Evolutionary conservation across 2,113 vertebrate species (phyloP).

Genomic region (Nasalis larvatus): DNA sequence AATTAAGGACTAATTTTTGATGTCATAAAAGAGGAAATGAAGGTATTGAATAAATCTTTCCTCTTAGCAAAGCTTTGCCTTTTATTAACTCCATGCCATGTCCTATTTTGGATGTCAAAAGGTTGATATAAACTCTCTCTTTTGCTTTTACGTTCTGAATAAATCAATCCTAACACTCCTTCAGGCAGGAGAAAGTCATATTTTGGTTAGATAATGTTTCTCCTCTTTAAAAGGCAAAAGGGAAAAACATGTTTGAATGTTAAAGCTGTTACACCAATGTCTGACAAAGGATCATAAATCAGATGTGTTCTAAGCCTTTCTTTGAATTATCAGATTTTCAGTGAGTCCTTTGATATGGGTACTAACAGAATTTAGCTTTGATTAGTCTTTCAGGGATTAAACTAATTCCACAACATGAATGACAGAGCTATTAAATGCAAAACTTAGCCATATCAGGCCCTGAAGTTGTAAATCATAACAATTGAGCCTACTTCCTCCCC

Average conservation of each 20-base stretch:
- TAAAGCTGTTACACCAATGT: neutral
- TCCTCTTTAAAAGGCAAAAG: neutral
- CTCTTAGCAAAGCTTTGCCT: neutral
- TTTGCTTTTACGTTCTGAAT: neutral
- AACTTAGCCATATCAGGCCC: neutral
- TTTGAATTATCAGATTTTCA: constrained; percentile 21
- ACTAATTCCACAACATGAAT: neutral
- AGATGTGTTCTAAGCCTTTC: neutral
- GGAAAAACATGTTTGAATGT: neutral
- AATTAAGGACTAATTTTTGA: neutral
- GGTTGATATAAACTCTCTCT: neutral
- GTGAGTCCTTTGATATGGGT: neutral
- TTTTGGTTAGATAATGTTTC: neutral
- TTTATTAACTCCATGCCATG: neutral
- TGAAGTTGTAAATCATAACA: neutral
- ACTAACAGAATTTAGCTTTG: neutral
- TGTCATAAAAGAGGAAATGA: neutral
- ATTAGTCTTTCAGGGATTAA: neutral
- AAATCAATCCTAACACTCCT: neutral
- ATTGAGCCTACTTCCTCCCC: neutral
- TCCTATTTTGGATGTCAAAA: neutral
- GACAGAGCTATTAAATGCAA: neutral
- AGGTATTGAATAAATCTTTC: neutral
- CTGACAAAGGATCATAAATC: constrained; percentile 6
- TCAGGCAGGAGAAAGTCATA: neutral